Conservation (phyloP, 1,140 invertebrate species). For the Mizuhopecten yessoensis region DNA sequence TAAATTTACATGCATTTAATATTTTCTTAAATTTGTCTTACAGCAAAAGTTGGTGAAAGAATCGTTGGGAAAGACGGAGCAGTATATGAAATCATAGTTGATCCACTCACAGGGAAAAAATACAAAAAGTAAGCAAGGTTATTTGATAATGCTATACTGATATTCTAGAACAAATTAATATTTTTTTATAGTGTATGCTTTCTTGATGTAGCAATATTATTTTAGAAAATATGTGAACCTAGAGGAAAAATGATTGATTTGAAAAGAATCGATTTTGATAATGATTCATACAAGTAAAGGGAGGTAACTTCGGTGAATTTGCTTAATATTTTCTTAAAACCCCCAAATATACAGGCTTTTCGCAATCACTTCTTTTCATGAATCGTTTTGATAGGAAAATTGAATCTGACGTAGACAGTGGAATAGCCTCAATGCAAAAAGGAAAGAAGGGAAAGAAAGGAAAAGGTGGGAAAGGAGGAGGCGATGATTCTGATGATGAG, state of each 20-base stretch:
- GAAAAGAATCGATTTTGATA: no score
- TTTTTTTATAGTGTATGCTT: no score
- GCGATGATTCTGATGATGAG: conserved; percentile 63
- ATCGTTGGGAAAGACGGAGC: conserved; percentile 80
- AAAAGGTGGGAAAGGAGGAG: conserved; percentile 58
- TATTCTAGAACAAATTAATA: no score
- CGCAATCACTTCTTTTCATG: no score
- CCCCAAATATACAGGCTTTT: no score
- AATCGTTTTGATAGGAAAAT: conserved; percentile 71
- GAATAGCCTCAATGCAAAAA: conserved; percentile 73
- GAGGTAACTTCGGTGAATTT: no score
- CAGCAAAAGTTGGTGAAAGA: conserved; percentile 77
- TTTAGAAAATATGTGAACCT: no score
- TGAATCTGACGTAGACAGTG: conserved; percentile 74
- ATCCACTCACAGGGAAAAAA: conserved; percentile 82
- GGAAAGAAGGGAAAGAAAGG: conserved; percentile 68
- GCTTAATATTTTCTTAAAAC: no score
- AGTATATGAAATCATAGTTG: conserved; percentile 80
- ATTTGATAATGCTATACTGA: neutral
- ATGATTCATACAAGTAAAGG: no score
- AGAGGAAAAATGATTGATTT: no score
- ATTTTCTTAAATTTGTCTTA: conserved; percentile 52
- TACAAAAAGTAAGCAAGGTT: conserved; percentile 80
- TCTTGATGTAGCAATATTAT: no score
- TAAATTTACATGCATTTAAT: no score